Percentiles rank a stretch among this genome's conserved stretches.
phyloP scores from a whole-genome alignment of 2,113 vertebrate species.

The Vulpes lagopus region DNA sequence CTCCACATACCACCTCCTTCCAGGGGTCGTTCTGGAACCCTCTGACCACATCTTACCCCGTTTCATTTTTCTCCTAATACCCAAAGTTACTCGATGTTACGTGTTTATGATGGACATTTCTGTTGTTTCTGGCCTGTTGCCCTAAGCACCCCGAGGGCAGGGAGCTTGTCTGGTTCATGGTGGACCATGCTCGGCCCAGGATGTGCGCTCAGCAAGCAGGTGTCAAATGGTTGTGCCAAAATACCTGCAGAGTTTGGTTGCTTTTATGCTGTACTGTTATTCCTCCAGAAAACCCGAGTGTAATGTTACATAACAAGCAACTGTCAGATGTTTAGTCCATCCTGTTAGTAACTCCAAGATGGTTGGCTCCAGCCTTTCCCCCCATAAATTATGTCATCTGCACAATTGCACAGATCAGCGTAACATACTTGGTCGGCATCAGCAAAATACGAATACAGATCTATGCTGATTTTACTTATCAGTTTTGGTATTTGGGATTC shows the following conservation, averaged over 20 bases:
- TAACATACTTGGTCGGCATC: not conserved
- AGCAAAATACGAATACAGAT: not conserved
- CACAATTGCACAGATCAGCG: not conserved
- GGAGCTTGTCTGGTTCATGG: not conserved
- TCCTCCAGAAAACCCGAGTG: not conserved
- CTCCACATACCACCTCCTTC: accelerated
- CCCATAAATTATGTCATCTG: not conserved
- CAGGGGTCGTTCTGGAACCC: not conserved
- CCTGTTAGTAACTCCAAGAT: not conserved
- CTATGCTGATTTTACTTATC: not conserved
- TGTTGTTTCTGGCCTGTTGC: not conserved
- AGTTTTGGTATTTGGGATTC: not conserved
- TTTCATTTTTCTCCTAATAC: not conserved
- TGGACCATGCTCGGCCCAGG: not conserved
- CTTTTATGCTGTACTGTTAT: conserved; percentile 1
- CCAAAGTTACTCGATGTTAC: not conserved
- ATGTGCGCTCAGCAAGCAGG: not conserved
- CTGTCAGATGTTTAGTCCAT: not conserved
- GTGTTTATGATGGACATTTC: not conserved
- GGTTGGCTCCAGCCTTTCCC: not conserved
- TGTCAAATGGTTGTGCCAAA: not conserved
- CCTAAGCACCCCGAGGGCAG: accelerated
- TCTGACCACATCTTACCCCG: not conserved
- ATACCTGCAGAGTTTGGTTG: not conserved
- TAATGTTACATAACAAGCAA: not conserved